Base-by-base conservation (phyloP, 37 sponge, comb jelly and placozoan species). In the Bolinopsis microptera region DNA sequence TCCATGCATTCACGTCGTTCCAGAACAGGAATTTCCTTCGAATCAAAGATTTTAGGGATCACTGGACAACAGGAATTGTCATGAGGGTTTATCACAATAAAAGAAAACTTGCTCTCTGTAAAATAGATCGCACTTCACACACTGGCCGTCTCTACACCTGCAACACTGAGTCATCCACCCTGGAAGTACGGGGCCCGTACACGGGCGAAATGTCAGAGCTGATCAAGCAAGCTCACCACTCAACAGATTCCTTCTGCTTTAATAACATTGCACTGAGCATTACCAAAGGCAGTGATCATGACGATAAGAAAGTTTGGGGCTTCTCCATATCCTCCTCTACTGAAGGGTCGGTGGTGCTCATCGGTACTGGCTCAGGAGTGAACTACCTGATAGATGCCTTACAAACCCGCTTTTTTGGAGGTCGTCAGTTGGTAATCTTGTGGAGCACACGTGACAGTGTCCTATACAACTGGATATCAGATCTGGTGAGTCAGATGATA, bases 311-410 rank as follows among this genome's bases (percentile, higher is more conserved):
- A n/a, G n/a, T n/a, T n/a, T n/a, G n/a, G n/a, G n/a, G n/a, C n/a
- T 9, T 0, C 21, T 21, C 80, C 33, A 18, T 34, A 77, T 21
- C 36, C 0, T 0, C 1, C 27, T 5, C 90, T 34, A 25, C 26
- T 0, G 61, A 26, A 21, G 37, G 34, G 3, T 3, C 41, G 26
- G 90, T 86, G 16, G 90, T 86, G 3, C 90, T 86, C 3, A 39
- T 86, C 3, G 90, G 90, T 3, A 86, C 90, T 18, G 90, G 90
- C 0, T 86, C 90, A 5, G 90, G 90, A 24, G 61, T 86, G 0
- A 86, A 86, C 90, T 86, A 40, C 28, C 61, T 86, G 90, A 41
- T 86, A 41, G 90, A 86, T 48, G 90, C 90, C 28, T 3, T 86
- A 41, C 90, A 86, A 48, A 25, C 37, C 90, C n/a, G 0, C 3